Evolutionary conservation across 2,888 invertebrate genomes (phyloP).

Genomic region (Oligia strigilis): DNA sequence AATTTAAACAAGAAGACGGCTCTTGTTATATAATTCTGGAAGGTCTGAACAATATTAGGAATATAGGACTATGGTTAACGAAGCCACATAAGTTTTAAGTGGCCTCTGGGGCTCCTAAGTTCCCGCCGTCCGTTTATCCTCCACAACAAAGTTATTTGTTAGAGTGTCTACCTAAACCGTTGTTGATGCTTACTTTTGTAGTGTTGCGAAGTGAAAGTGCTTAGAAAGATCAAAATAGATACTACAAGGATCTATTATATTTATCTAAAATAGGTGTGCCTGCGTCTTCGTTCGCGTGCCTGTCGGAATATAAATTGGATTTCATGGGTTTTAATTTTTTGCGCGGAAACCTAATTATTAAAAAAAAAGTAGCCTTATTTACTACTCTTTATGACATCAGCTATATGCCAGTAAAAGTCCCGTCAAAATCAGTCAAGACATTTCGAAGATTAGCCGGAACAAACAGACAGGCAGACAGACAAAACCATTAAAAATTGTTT

Average conservation of each 20-base stretch:
- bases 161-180: constrained; percentile 82
- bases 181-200: constrained; percentile 78
- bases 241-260: not conserved
- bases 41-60: constrained; percentile 79
- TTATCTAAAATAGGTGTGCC: not conserved
- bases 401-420: too few relatives aligned
- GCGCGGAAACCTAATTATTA: not conserved
- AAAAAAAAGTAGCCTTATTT: not conserved
- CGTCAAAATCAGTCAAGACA: too few relatives aligned
- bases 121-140: constrained; percentile 85
- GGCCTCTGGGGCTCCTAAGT: constrained; percentile 85
- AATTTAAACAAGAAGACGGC: constrained; percentile 72
- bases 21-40: constrained; percentile 75
- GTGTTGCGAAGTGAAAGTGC: constrained; percentile 61
- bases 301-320: not conserved
- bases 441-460: too few relatives aligned
- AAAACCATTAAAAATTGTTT: too few relatives aligned
- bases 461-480: too few relatives aligned
- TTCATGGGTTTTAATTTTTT: not conserved
- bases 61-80: constrained; percentile 85
- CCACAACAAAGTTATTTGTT: constrained; percentile 87
- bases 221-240: constrained; percentile 55
- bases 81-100: constrained; percentile 90
- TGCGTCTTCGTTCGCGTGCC: not conserved
- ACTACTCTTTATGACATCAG: not conserved